Evolutionary conservation across 2,888 invertebrate genomes (phyloP), one percentile per base, ranked within the genome.

Genomic region (Lycophotia porphyrea): DNA sequence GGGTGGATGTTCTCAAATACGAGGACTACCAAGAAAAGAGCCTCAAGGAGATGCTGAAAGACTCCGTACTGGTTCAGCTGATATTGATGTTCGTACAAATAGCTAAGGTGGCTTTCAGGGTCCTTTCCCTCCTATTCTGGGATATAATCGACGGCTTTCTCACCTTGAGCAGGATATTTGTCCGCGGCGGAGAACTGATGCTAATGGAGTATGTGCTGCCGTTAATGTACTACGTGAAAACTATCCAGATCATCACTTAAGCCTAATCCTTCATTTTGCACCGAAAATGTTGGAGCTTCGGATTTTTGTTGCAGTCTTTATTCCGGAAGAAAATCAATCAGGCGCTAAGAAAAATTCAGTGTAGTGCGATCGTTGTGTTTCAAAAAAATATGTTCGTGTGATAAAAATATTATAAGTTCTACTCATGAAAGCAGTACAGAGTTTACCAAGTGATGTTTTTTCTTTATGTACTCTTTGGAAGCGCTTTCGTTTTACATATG

Each of bases 391-490:
- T 27, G 42, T 13, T 11, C 5, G 44, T 39, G 15, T 47, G 24
- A 18, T n/a, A 24, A 47, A 69, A 44, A 31, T 9, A 21, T 47
- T 61, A 34, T 58, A 24, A 5, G 36, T 44, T 47, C 47, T 39
- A 70, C 76, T 80, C 76, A 73, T 76, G 76, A 61, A 80, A 80
- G 42, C 73, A 73, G 60, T 80, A 52, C 34, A 31, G 31, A 61
- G 13, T 63, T 34, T 24, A 47, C 8, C 21, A 24, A 24, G 2
- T 8, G 21, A 24, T 24, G 2, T 24, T 7, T 47, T 24, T 21
- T 47, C 2, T 21, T 2, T 47, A 47, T 2, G 21, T 2, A 47
- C 47, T 47, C 24, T 47, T 76, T 36, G 42, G 34, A 72, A 60
- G 24, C 1, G 9, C 0, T 42, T 76, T 49, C 2, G 24, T 18